These are phyloP conservation scores for Drosophila quasianomalipes DNA, from an alignment of 2,888 invertebrate species.

Conservation along the genomic window DNA sequence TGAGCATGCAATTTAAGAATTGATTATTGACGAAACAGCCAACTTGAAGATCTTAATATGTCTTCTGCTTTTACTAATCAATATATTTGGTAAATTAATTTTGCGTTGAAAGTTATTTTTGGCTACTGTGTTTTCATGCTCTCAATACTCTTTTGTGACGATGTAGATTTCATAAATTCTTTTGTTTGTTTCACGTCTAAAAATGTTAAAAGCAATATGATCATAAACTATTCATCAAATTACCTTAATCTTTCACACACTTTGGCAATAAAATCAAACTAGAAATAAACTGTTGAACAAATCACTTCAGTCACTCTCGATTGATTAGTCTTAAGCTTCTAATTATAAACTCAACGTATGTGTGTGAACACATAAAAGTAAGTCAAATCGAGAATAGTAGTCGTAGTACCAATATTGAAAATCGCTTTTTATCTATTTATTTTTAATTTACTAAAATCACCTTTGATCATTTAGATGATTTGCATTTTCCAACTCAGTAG, in stretches of 20 bases:
- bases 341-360: neutral
- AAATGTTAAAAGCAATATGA: neutral
- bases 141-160: neutral
- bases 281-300: neutral
- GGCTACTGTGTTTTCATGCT: neutral
- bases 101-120: neutral
- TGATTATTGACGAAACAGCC: neutral
- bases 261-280: neutral
- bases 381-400: slow-evolving; percentile 11
- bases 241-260: neutral
- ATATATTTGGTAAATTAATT: neutral
- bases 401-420: neutral
- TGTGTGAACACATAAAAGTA: neutral
- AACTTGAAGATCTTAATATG: neutral
- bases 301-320: neutral
- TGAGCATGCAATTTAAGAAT: slow-evolving; percentile 27
- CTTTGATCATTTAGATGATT: slow-evolving; percentile 60
- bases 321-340: neutral
- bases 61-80: neutral
- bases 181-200: neutral
- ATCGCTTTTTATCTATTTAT: slow-evolving; percentile 22
- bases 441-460: slow-evolving; percentile 35
- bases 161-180: neutral
- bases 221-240: neutral
- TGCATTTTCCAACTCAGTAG: slow-evolving; percentile 53